phyloP scores from a whole-genome alignment of 1,140 invertebrate genomes.

The Pomacea maculata region DNA sequence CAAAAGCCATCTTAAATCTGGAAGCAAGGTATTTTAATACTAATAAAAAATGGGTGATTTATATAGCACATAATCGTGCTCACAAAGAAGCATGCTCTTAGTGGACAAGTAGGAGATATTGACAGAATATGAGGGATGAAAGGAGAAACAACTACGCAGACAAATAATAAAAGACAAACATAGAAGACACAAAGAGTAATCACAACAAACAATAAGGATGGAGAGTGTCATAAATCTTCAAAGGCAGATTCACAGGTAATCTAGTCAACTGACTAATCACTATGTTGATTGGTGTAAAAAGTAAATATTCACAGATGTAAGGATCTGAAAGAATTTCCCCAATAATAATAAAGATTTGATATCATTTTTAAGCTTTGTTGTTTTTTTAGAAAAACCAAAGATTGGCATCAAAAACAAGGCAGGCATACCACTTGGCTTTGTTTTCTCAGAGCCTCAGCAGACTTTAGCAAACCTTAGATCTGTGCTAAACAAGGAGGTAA shows the following conservation, averaged over 20 bases:
- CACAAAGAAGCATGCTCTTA: too few species aligned
- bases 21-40: too few species aligned
- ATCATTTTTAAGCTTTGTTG: neutral
- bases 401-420: conserved; percentile 50
- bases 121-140: too few species aligned
- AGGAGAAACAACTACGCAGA: neutral
- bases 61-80: too few species aligned
- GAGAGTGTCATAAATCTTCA: neutral
- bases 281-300: too few species aligned
- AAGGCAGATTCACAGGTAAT: too few species aligned
- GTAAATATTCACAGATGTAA: too few species aligned
- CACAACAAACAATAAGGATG: neutral
- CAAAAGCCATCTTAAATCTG: too few species aligned
- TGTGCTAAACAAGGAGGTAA: conserved; percentile 50
- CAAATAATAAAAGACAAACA: neutral
- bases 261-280: too few species aligned
- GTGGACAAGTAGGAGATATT: too few species aligned
- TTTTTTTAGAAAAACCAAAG: conserved; percentile 52
- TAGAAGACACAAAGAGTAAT: neutral
- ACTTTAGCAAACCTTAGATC: conserved; percentile 45
- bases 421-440: conserved; percentile 52
- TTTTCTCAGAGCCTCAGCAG: conserved; percentile 48
- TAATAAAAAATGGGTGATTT: too few species aligned
- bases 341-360: too few species aligned
- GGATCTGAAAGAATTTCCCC: neutral